phyloP scores from a whole-genome alignment of 2,888 invertebrate genomes.

The Philereme vetulata region DNA sequence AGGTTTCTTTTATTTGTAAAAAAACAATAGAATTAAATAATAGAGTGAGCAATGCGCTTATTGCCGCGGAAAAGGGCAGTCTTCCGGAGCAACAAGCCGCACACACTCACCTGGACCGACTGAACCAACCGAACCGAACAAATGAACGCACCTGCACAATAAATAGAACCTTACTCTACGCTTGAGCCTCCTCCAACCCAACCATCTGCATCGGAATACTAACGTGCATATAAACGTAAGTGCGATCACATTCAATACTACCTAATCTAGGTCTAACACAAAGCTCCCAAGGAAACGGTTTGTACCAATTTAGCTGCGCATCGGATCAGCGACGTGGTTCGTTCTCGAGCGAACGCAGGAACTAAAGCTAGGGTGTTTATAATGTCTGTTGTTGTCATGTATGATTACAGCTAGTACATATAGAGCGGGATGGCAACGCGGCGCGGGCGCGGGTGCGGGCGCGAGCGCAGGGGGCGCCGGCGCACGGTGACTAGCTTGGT shows the following conservation, averaged over 20 bases:
- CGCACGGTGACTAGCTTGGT: conserved; percentile 79
- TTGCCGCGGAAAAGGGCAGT: conserved; percentile 81
- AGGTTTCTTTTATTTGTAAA: conserved; percentile 80
- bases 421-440: conserved; percentile 68
- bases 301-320: conserved; percentile 60
- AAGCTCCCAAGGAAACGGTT: conserved; percentile 67
- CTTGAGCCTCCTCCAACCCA: conserved; percentile 52
- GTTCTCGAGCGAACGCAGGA: conserved; percentile 47
- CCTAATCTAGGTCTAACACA: conserved; percentile 60
- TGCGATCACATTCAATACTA: conserved; percentile 70
- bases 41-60: conserved; percentile 77
- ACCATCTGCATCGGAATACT: conserved; percentile 39
- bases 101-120: conserved; percentile 49
- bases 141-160: conserved; percentile 39
- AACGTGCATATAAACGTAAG: conserved; percentile 66
- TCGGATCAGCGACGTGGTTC: conserved; percentile 29
- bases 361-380: conserved; percentile 50
- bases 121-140: conserved; percentile 41
- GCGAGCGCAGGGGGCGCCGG: conserved; percentile 50
- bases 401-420: conserved; percentile 52
- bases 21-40: conserved; percentile 77
- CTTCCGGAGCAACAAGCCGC: conserved; percentile 82
- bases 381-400: conserved; percentile 58
- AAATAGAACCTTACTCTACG: conserved; percentile 51
- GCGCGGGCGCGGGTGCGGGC: conserved; percentile 49